Evolutionary conservation across 2,888 invertebrate genomes (phyloP), one percentile per base, ranked within the genome.

Genomic region (Gibbula magus): DNA sequence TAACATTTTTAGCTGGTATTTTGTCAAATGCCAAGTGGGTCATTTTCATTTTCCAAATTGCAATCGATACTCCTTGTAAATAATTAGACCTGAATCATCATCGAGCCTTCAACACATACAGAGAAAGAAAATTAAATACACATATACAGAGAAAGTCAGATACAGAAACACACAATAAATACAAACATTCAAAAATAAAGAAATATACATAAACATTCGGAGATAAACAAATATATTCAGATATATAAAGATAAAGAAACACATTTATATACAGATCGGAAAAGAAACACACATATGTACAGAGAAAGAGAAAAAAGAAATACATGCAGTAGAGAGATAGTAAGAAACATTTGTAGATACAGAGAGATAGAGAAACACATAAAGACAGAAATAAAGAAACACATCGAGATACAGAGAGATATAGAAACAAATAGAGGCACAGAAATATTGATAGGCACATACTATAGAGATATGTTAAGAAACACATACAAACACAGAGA

Each of bases 91-190:
- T n/a, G n/a, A n/a, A n/a, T n/a, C n/a, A n/a, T n/a, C n/a, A n/a
- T n/a, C n/a, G n/a, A n/a, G n/a, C n/a, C n/a, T 13, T 66, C 5
- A 22, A 75, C 45, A 52, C 75, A 75, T 25, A 75, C 75, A 75
- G 22, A 75, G 51, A 75, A 8, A 75, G 51, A 52, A 13, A 75
- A 22, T 51, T 22, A 75, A 45, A 75, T 25, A 75, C 75, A 75
- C 52, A 75, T 52, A 75, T 25, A 75, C 75, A 75, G 22, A 75
- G 25, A 51, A 20, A 75, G 25, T 51, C 52, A 75, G 25, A 75
- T 25, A 51, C 29, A 75, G 22, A 75, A 22, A 75, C 51, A 75
- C 75, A 75, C 51, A 39, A 39, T 8, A 22, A 13, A 22, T 22
- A 75, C 75, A 75, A n/a, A 51, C 75, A 75, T 22, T 20, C 75